Evolutionary conservation across 2,888 invertebrate species (phyloP), one percentile per base, ranked within the genome.

Genomic region (Tipula vernalis): DNA sequence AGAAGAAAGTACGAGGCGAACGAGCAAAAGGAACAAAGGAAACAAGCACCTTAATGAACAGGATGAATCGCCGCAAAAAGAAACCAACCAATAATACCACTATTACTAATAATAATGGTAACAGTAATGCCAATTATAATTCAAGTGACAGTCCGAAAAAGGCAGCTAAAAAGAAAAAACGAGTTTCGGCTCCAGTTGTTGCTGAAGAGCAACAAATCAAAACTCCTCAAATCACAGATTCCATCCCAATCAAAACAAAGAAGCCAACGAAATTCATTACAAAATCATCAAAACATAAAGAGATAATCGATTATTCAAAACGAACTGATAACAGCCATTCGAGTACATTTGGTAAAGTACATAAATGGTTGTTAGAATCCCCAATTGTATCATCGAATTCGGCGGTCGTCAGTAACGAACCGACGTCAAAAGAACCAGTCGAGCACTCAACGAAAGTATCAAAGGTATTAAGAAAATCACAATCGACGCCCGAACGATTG

Each of bases 291-390:
- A 92, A 93, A 88, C 90, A 89, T 87, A 94, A 94, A 89, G 96
- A 96, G 90, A 95, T 95, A 15, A 88, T 87, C 15, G 89, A 88
- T 87, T 87, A 88, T 86, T 87, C 88, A 47, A 89, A 88, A 87
- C 85, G 85, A 41, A 90, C 90, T 0, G 92, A 92, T 42, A 93
- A 94, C 91, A 93, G 94, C 91, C 91, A 92, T 86, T 91, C 89
- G 4, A 92, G 92, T 86, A 92, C 92, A 6, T 92, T 95, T 88
- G 95, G 95, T 28, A 97, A 96, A 91, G 97, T 97, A n/a, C 95
- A 96, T 89, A 96, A 96, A 89, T 97, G 97, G 97, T 91, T 97
- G 87, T 91, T 96, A 86, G 96, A 95, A 88, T 96, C 96, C 0
- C 95, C 95, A 0, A 91, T 91, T 87, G 92, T 91, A 2, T 90